phyloP scores from a whole-genome alignment of 1,140 invertebrate species.

The Calliphora vicina region DNA sequence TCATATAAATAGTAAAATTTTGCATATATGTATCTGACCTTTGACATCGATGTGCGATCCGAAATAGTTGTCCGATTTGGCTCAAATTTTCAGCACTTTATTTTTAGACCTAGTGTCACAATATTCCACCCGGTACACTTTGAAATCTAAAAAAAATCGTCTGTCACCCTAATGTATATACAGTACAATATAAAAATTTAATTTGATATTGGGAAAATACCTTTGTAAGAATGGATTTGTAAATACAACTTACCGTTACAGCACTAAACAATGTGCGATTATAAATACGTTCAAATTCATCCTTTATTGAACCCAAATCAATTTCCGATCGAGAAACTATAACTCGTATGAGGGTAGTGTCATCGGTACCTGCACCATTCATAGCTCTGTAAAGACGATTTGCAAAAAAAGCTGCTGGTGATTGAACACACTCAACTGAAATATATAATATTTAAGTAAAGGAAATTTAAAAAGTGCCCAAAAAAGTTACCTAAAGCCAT shows the following conservation, averaged over 20 bases:
- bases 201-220: too few species aligned
- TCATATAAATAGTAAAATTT: too few species aligned
- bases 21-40: too few species aligned
- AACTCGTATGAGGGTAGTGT: constrained; percentile 75
- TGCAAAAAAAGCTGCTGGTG: constrained; percentile 76
- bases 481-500: constrained; percentile 68
- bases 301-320: constrained; percentile 75
- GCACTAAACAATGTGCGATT: constrained; percentile 74
- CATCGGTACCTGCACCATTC: constrained; percentile 77
- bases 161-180: too few species aligned
- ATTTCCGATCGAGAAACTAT: constrained; percentile 77
- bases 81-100: too few species aligned
- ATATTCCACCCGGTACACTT: too few species aligned
- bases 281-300: constrained; percentile 74
- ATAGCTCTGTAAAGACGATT: constrained; percentile 75
- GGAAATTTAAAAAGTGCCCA: not conserved
- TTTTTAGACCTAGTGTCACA: too few species aligned
- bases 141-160: too few species aligned
- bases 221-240: too few species aligned
- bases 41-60: too few species aligned
- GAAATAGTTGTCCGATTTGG: too few species aligned
- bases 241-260: constrained; percentile 67
- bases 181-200: too few species aligned
- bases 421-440: constrained; percentile 75
- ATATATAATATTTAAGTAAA: not conserved